Conservation (phyloP, 1,140 invertebrate genomes). For the Sarcophaga peregrina region DNA sequence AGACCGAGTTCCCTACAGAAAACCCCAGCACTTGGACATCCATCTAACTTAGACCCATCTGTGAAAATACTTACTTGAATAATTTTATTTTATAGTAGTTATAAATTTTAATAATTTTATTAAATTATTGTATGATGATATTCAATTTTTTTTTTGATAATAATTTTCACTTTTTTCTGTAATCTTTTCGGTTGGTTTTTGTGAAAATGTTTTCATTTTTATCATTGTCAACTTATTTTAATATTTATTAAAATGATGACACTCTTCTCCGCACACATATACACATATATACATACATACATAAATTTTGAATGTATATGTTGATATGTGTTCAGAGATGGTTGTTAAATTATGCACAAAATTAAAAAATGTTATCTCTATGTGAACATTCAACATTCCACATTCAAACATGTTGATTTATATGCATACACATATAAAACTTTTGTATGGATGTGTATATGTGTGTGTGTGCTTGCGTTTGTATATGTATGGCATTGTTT, state of each 20-base stretch:
- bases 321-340: background rate
- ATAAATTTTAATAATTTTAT: too few relatives aligned
- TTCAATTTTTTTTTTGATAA: background rate
- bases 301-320: background rate
- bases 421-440: background rate
- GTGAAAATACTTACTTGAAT: too few relatives aligned
- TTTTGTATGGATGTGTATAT: background rate
- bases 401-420: background rate
- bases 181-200: too few relatives aligned
- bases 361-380: background rate
- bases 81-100: too few relatives aligned
- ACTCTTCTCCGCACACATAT: background rate
- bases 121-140: background rate
- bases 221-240: constrained; percentile 15
- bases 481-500: too few relatives aligned
- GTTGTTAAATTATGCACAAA: constrained; percentile 2
- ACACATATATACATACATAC: background rate
- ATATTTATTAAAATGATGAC: constrained; percentile 16
- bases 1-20: too few relatives aligned
- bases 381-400: background rate
- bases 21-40: too few relatives aligned
- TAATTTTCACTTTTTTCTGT: too few relatives aligned
- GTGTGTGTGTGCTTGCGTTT: background rate
- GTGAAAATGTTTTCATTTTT: background rate
- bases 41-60: too few relatives aligned